These are phyloP conservation scores for Eolophus roseicapilla DNA, from an alignment of 2,113 vertebrate genomes.

Conservation along the genomic window DNA sequence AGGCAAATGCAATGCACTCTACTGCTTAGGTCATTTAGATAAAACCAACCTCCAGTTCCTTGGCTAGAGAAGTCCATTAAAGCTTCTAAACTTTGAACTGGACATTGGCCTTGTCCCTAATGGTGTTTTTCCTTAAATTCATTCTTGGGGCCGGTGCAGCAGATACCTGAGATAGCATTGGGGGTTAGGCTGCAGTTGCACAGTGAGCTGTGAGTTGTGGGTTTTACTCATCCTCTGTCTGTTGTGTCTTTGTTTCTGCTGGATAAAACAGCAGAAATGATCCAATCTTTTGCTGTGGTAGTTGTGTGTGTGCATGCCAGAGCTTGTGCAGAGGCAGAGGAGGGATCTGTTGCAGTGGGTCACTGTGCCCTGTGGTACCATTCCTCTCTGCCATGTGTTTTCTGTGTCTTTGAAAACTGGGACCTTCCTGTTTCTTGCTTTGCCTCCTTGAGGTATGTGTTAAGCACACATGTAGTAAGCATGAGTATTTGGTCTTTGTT, in stretches of 20 bases:
- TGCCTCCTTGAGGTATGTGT: not conserved
- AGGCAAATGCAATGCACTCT: not conserved
- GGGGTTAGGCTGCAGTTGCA: not conserved
- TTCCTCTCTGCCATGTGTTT: not conserved
- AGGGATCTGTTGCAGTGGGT: not conserved
- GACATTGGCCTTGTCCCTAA: not conserved
- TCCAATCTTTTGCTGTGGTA: not conserved
- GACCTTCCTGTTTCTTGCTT: not conserved
- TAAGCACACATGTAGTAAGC: accelerated
- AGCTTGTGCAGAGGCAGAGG: not conserved
- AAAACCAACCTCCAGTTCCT: not conserved
- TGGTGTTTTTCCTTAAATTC: not conserved
- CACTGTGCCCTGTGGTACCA: accelerated
- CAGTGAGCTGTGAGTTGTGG: not conserved
- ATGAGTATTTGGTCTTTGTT: not conserved
- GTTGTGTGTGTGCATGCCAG: not conserved
- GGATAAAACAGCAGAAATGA: not conserved
- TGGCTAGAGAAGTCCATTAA: not conserved
- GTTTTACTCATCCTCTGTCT: not conserved
- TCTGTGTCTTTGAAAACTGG: not conserved
- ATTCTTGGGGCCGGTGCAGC: not conserved
- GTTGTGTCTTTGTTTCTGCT: not conserved
- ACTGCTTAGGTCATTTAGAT: not conserved
- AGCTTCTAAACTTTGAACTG: not conserved
- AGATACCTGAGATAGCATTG: not conserved